Evolutionary conservation across 92 coral and sea anemone species (phyloP).

Genomic region (Plumapathes pennacea): DNA sequence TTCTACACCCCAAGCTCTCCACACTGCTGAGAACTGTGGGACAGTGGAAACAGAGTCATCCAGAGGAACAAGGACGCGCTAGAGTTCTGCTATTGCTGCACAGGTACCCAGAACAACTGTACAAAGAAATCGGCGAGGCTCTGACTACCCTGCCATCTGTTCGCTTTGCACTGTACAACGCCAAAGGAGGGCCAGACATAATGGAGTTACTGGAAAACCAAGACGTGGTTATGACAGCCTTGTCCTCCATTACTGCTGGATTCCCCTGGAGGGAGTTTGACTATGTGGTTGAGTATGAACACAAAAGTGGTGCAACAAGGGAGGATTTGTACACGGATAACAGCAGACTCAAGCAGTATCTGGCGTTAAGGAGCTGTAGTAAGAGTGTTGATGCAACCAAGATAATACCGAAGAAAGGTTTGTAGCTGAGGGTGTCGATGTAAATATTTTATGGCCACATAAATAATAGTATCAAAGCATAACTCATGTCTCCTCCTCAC

Average conservation of each 20-base stretch:
- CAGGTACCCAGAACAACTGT: slow-evolving; percentile 24
- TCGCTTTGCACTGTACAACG: slow-evolving; percentile 15
- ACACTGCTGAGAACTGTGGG: slow-evolving; percentile 29
- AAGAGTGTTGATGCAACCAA: too few species aligned
- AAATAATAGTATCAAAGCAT: too few species aligned
- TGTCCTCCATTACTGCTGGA: slow-evolving; percentile 44
- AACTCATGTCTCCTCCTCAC: too few species aligned
- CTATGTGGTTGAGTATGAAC: slow-evolving; percentile 72
- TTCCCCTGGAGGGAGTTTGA: slow-evolving; percentile 72
- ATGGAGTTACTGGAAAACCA: background rate
- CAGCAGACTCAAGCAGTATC: too few species aligned
- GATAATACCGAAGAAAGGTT: too few species aligned
- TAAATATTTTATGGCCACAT: too few species aligned
- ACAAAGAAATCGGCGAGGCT: slow-evolving; percentile 27
- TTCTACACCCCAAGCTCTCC: slow-evolving; percentile 83
- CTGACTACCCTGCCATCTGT: slow-evolving; percentile 29
- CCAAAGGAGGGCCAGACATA: slow-evolving; percentile 4
- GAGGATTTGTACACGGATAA: too few species aligned
- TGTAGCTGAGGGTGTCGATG: too few species aligned
- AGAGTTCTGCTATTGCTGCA: slow-evolving; percentile 31
- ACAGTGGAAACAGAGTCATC: slow-evolving; percentile 22
- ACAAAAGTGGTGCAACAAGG: slow-evolving; percentile 16
- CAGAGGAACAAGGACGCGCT: slow-evolving; percentile 4
- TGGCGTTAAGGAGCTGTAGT: too few species aligned
- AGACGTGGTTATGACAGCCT: slow-evolving; percentile 17